Conservation (phyloP, 2,888 invertebrate genomes). For the Protodeltote pygarga region DNA sequence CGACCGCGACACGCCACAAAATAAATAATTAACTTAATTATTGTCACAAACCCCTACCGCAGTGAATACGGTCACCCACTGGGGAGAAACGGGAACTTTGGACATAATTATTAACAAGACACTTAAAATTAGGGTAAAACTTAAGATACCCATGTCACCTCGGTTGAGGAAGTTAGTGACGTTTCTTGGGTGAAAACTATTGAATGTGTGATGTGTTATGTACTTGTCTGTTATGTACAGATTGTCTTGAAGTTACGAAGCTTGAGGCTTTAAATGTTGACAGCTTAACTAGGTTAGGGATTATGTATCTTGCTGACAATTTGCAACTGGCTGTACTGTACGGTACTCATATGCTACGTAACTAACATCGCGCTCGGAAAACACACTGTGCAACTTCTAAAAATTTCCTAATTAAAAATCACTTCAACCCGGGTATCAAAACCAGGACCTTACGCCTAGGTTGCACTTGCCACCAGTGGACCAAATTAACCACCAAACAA, state of each 20-base stretch:
- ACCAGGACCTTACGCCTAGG: too few species aligned
- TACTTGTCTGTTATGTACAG: neutral
- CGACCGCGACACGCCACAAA: constrained; percentile 3
- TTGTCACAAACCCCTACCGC: constrained; percentile 22
- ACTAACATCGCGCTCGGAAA: too few species aligned
- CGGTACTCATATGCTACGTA: too few species aligned
- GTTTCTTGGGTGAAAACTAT: constrained; percentile 26
- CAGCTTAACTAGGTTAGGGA: neutral
- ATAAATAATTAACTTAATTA: constrained; percentile 42
- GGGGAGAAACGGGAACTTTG: constrained; percentile 43
- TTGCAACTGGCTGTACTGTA: too few species aligned
- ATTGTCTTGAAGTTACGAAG: neutral
- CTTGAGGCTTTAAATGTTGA: neutral
- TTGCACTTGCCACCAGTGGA: too few species aligned
- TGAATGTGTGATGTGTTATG: constrained; percentile 22
- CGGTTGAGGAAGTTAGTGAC: constrained; percentile 44
- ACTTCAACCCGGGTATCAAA: too few species aligned
- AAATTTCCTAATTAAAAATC: too few species aligned
- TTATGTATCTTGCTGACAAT: too few species aligned
- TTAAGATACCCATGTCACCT: constrained; percentile 57
- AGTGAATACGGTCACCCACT: constrained; percentile 27
- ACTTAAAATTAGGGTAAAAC: constrained; percentile 56
- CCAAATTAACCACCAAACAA: too few species aligned
- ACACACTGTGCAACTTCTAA: too few species aligned
- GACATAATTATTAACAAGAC: constrained; percentile 62